Conservation (phyloP, 2,888 invertebrate genomes). For the Tortricodes alternella region DNA sequence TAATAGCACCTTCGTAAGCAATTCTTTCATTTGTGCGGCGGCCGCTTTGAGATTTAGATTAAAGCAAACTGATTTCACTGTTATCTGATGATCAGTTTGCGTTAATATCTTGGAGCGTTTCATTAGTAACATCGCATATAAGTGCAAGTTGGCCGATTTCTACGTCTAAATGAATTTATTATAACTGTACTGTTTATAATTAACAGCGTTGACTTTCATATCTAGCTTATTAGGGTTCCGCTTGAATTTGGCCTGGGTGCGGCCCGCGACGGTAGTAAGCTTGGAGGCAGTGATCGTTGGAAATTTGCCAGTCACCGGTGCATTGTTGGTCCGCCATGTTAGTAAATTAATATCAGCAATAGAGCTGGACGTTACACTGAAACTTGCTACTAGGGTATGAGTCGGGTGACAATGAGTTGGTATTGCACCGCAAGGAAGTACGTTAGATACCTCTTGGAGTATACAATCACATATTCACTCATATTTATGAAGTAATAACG, state of each 20-base stretch:
- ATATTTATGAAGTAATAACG: too few species aligned
- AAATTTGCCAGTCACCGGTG: constrained; percentile 65
- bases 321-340: constrained; percentile 65
- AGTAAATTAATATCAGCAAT: constrained; percentile 74
- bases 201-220: constrained; percentile 48
- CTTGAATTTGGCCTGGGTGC: constrained; percentile 48
- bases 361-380: constrained; percentile 53
- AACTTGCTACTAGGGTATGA: constrained; percentile 37
- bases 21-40: neutral
- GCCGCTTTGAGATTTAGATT: neutral
- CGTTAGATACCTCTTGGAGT: too few species aligned
- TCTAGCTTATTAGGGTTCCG: constrained; percentile 55
- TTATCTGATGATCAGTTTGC: too few species aligned
- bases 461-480: too few species aligned
- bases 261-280: constrained; percentile 33
- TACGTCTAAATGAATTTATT: neutral
- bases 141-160: neutral
- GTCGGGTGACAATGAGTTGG: constrained; percentile 29
- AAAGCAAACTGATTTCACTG: neutral
- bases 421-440: constrained; percentile 24
- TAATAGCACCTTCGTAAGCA: neutral
- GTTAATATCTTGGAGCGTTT: too few species aligned
- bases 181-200: too few species aligned
- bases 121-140: neutral
- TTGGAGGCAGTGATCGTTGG: constrained; percentile 53